A percentile compares a stretch with the other conserved stretches of the same genome.
Conservation (phyloP, 2,888 invertebrate genomes). For the Odontothrips loti region DNA sequence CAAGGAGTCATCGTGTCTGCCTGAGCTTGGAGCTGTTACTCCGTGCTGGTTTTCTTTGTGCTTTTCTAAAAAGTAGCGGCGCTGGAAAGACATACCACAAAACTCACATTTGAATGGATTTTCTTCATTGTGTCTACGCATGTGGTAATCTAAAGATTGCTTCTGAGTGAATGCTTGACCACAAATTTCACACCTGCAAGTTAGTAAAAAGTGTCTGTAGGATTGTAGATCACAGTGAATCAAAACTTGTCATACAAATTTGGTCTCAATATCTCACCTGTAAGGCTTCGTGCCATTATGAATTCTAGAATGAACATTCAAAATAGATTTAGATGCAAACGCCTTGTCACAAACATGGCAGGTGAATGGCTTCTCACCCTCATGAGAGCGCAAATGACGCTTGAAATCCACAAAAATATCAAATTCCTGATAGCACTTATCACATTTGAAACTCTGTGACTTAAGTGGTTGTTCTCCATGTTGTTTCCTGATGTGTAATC, state of each 20-base stretch:
- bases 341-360: slow-evolving; percentile 14
- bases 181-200: slow-evolving; percentile 9
- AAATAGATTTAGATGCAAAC: not conserved
- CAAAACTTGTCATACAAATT: too few species aligned
- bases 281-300: not conserved
- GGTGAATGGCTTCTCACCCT: not conserved
- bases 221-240: not conserved
- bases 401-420: slow-evolving; percentile 12
- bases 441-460: slow-evolving; percentile 10
- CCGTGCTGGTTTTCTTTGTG: not conserved
- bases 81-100: slow-evolving; percentile 1
- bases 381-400: not conserved
- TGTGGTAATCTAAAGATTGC: slow-evolving; percentile 19
- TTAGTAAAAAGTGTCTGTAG: not conserved
- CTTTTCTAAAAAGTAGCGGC: not conserved
- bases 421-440: slow-evolving; percentile 1
- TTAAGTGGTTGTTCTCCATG: not conserved
- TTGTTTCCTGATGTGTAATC: slow-evolving; percentile 1
- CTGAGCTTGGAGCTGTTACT: not conserved
- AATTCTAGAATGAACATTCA: slow-evolving; percentile 18
- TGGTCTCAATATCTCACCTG: not conserved
- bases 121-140: not conserved
- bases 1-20: not conserved
- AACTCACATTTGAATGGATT: slow-evolving; percentile 4
- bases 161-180: slow-evolving; percentile 10